phyloP scores from a whole-genome alignment of 2,888 invertebrate genomes.

The Metacarcinus magister region DNA sequence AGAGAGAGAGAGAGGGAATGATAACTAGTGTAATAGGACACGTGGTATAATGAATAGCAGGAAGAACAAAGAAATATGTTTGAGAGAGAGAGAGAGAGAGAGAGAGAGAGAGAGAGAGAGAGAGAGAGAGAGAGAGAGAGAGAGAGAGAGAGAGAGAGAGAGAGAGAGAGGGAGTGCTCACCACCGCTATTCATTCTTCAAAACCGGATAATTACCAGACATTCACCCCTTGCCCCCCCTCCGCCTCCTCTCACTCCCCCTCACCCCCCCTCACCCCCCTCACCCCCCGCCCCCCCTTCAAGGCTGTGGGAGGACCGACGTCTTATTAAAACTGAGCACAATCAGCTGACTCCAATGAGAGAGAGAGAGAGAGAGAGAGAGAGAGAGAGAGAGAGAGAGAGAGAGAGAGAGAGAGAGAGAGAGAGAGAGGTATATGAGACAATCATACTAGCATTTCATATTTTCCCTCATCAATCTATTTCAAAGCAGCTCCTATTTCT shows the following conservation, averaged over 20 bases:
- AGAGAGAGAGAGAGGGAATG: neutral
- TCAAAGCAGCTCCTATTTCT: neutral
- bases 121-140: conserved; percentile 2
- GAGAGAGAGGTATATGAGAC: neutral
- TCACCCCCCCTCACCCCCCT: neutral
- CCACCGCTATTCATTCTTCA: neutral
- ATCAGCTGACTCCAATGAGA: no score
- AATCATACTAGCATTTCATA: neutral
- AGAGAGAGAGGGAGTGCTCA: neutral
- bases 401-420: neutral
- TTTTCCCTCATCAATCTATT: neutral
- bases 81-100: neutral
- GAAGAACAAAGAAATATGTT: neutral
- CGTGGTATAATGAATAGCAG: neutral
- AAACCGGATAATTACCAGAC: neutral
- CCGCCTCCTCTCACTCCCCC: no score
- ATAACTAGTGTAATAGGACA: neutral
- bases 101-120: conserved; percentile 2
- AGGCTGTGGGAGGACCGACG: neutral
- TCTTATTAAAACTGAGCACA: neutral
- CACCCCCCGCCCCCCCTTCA: neutral
- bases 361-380: no score
- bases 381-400: no score
- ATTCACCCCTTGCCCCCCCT: no score
- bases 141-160: neutral